Evolutionary conservation across 2,113 vertebrate genomes (phyloP).

Genomic region (Saimiri boliviensis): DNA sequence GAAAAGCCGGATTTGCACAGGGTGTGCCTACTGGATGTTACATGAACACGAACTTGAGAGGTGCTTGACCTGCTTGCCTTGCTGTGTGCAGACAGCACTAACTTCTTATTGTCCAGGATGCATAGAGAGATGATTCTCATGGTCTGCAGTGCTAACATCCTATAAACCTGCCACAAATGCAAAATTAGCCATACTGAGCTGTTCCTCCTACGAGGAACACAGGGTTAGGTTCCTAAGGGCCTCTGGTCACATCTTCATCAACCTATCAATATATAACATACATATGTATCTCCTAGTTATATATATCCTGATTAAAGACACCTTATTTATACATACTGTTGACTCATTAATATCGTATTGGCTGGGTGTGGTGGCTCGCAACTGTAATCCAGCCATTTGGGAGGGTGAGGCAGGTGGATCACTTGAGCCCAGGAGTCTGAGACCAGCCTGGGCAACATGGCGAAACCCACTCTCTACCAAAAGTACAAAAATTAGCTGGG

Average conservation of each 20-base stretch:
- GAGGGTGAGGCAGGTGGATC: no score
- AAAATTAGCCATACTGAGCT: fast-evolving
- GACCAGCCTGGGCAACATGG: no score
- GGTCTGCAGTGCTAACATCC: fast-evolving
- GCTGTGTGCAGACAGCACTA: fast-evolving
- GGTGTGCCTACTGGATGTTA: fast-evolving
- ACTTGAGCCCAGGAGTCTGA: no score
- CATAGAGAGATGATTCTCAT: fast-evolving
- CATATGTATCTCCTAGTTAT: background rate
- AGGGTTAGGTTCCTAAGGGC: fast-evolving
- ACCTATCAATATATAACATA: fast-evolving
- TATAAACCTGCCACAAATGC: fast-evolving
- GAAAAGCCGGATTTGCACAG: background rate
- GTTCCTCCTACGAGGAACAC: fast-evolving
- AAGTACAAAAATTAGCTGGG: no score
- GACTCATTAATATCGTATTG: background rate
- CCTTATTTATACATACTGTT: fast-evolving
- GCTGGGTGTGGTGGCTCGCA: no score
- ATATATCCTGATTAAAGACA: background rate
- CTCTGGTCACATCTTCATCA: background rate
- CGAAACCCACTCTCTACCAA: no score
- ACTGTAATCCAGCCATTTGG: no score
- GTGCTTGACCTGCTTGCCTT: fast-evolving
- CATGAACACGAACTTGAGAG: fast-evolving
- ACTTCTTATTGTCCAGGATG: fast-evolving